Base-by-base conservation (phyloP, 2,888 invertebrate genomes). In the Leucophora obtusa region DNA sequence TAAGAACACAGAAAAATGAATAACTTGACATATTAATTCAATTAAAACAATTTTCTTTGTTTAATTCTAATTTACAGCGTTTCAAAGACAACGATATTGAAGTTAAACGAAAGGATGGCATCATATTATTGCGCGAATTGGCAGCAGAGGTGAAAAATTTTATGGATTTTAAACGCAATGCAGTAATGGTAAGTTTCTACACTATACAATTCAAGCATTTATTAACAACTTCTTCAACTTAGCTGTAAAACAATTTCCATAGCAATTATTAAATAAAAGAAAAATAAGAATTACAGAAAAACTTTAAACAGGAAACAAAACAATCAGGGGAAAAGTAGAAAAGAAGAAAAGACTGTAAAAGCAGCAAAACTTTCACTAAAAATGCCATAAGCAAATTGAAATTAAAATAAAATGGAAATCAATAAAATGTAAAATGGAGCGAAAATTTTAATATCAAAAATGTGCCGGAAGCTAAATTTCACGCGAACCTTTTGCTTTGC, bases 101-200 rank as follows among this genome's bases (percentile, higher is more conserved):
- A 85, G 95, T 97, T 78, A 93, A 93, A 66, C 93, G 95, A 83
- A 96, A 96, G 89, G 97, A 97, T 87, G 96, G 97, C 9, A 92
- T 96, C 82, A 92, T 96, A 82, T 92, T 97, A 84, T 94, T 97
- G 77, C 93, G 96, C 60, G 96, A 97, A 90, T 94, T 97, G 92
- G 96, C 96, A 11, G 93, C 94, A 0, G 97, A 97, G 91, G 96
- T 98, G 70, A 96, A 97, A 91, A 96, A 96, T 89, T 96, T 97
- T 93, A 95, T 97, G 95, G 96, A 96, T 89, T 96, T 96, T 91
- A 96, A 97, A 91, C 96, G 95, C 91, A 95, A 96, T 89, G 96
- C 97, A 35, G 96, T 97, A 71, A 95, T 96, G 95, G 97, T 97
- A 91, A 94, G 93, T 92, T 51, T 28, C 38, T 14, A 56, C 14